Percentiles rank a stretch among this genome's conserved stretches.
phyloP scores from a whole-genome alignment of 2,797 vertebrate species.

The Staurois parvus region DNA sequence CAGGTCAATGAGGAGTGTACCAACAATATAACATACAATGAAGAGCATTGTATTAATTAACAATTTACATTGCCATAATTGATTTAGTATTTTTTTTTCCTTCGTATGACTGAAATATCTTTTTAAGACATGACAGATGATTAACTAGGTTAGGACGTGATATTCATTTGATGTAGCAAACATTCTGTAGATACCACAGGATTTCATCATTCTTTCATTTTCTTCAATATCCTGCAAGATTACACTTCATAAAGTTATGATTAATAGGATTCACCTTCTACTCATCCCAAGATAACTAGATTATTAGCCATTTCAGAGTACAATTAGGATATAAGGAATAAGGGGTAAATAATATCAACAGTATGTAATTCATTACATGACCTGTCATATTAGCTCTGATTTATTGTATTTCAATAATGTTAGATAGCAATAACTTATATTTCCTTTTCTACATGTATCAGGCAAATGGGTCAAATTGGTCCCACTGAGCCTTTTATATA shows the following conservation, averaged over 20 bases:
- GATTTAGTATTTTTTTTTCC: constrained; percentile 1
- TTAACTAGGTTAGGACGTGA: background rate
- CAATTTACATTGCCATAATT: background rate
- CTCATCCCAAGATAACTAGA: constrained; percentile 4
- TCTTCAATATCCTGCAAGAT: constrained; percentile 12
- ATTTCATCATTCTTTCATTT: background rate
- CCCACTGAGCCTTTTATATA: background rate
- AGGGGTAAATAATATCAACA: constrained; percentile 5
- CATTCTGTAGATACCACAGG: background rate
- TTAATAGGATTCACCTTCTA: constrained; percentile 14
- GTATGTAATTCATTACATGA: constrained; percentile 4
- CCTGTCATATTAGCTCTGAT: constrained; percentile 8
- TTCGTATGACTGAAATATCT: background rate
- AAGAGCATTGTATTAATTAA: constrained; percentile 2
- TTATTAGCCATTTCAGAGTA: background rate
- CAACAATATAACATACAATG: background rate
- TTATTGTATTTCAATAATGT: background rate
- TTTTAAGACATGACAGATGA: background rate
- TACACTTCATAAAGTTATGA: constrained; percentile 1
- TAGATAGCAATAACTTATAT: background rate
- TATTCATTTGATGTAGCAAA: constrained; percentile 1
- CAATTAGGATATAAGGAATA: constrained; percentile 9
- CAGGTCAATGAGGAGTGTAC: background rate
- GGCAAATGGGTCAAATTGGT: background rate
- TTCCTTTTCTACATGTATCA: background rate